Evolutionary conservation across 2,888 invertebrate species (phyloP), one percentile per base, ranked within the genome.

Genomic region (Omphaloscelis lunosa): DNA sequence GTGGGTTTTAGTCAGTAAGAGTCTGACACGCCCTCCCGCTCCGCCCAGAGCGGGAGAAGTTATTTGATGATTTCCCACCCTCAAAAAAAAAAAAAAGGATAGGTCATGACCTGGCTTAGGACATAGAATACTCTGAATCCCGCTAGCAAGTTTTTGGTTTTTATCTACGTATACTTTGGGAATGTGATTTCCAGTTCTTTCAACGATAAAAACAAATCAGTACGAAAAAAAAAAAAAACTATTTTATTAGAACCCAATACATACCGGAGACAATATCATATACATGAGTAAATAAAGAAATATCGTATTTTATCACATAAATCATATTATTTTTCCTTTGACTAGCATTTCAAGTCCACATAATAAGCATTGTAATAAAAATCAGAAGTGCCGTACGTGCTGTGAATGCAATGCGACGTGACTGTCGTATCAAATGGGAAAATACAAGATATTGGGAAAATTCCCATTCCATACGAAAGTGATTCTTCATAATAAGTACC

Each of bases 351-450:
- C 51, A 51, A 73, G 67, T 62, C 77, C 63, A 73, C 23, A 74
- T 85, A 77, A 82, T 73, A 82, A 82, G 77, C 73, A 41, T 65
- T 67, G 82, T 85, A 68, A 82, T 77, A 83, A 85, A 82, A 82
- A 83, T 85, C 83, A 73, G 85, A 77, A 71, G 70, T 70, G 56
- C 8, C 9, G 68, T 56, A 85, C 86, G 83, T 82, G 77, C 56
- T 72, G 82, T 85, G 77, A 82, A 74, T 83, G 83, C 85, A 85
- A 34, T 72, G 39, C 77, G 29, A 83, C 85, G 83, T 85, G 82
- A 62, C 68, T 34, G 15, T 77, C 77, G 73, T 83, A 61, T 58
- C 58, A 59, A 82, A 83, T 85, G 71, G 68, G 85, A 82, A 85
- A 73, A 63, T 73, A 73, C 34, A 39, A 71, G 67, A n/a, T 85